Evolutionary conservation across 2,888 invertebrate genomes (phyloP).

Genomic region (Cylindroiulus punctatus): DNA sequence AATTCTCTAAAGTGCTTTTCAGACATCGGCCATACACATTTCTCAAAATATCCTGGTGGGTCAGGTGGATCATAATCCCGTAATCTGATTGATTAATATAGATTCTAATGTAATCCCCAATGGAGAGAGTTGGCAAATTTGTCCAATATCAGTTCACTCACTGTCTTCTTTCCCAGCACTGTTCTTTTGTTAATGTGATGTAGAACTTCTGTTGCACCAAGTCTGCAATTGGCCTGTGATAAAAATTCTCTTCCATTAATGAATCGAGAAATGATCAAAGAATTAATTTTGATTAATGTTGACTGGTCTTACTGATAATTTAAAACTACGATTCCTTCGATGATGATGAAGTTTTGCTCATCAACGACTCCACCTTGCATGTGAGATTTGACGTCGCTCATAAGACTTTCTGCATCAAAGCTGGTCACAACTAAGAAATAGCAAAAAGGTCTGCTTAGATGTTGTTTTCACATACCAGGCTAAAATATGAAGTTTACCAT

Average conservation of each 20-base stretch:
- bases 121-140: no score
- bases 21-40: conserved; percentile 91
- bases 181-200: conserved; percentile 75
- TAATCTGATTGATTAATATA: conserved; percentile 57
- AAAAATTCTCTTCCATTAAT: background rate
- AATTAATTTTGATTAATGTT: background rate
- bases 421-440: conserved; percentile 14
- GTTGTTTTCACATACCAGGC: no score
- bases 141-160: conserved; percentile 54
- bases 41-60: conserved; percentile 86
- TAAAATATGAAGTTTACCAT: no score
- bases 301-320: background rate
- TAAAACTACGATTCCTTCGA: conserved; percentile 12
- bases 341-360: background rate
- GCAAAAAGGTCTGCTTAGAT: no score
- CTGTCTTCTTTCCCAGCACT: conserved; percentile 74
- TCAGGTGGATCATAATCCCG: conserved; percentile 88
- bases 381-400: background rate
- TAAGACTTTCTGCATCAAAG: background rate
- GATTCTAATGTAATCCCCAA: no score
- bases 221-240: background rate
- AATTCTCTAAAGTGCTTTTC: conserved; percentile 63
- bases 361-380: background rate
- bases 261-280: no score
- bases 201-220: conserved; percentile 80